These are phyloP conservation scores for Hirundichthys speculiger DNA, from an alignment of 2,113 vertebrate species.

Conservation along the genomic window DNA sequence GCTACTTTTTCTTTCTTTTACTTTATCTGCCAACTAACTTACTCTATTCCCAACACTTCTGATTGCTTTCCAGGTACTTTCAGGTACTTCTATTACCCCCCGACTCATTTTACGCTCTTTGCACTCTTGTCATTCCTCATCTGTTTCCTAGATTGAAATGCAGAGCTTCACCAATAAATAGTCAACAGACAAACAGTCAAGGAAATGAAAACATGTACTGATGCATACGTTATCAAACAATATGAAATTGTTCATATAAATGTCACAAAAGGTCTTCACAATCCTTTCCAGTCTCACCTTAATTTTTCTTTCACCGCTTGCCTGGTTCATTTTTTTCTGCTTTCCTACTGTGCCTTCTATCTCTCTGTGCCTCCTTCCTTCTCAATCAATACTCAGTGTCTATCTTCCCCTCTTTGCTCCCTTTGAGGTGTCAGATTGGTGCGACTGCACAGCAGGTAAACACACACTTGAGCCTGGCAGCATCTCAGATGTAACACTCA, in stretches of 20 bases:
- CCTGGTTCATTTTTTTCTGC: conserved; percentile 19
- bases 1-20: conserved; percentile 37
- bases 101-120: conserved; percentile 44
- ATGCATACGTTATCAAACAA: too few species aligned
- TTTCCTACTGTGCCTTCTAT: conserved; percentile 19
- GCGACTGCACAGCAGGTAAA: conserved; percentile 44
- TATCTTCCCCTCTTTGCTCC: conserved; percentile 14
- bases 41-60: conserved; percentile 49
- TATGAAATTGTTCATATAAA: too few species aligned
- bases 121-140: conserved; percentile 9
- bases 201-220: neutral
- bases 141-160: too few species aligned
- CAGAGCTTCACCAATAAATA: too few species aligned
- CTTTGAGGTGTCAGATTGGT: conserved; percentile 47
- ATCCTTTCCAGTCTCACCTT: conserved; percentile 18
- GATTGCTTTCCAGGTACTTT: conserved; percentile 55
- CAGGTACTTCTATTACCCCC: conserved; percentile 41
- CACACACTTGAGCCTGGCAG: conserved; percentile 20
- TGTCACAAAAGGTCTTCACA: neutral
- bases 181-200: neutral
- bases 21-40: conserved; percentile 55
- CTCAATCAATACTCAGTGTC: conserved; percentile 43
- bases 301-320: conserved; percentile 17
- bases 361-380: conserved; percentile 18
- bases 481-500: conserved; percentile 27